Percentiles rank a stretch among this genome's conserved stretches.
phyloP scores from a whole-genome alignment of 2,888 invertebrate genomes.

The Chironomus tentans region DNA sequence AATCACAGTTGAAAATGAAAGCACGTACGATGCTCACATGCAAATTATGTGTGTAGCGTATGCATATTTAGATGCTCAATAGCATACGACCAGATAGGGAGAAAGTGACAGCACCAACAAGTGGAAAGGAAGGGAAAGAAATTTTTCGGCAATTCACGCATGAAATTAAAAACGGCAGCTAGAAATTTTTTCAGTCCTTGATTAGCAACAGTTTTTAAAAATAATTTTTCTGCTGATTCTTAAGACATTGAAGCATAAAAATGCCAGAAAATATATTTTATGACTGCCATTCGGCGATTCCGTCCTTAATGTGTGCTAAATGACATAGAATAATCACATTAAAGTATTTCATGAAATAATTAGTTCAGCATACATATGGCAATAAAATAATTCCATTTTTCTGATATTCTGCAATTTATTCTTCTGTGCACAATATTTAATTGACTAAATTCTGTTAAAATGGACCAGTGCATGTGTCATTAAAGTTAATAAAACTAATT shows the following conservation, averaged over 20 bases:
- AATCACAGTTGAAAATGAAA: constrained; percentile 12
- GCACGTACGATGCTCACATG: constrained; percentile 24
- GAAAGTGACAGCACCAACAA: background rate
- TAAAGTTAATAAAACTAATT: constrained; percentile 10
- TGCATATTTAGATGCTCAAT: no score
- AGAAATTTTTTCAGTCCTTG: background rate
- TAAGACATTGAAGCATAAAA: no score
- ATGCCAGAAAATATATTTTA: background rate
- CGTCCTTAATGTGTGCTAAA: background rate
- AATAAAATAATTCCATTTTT: background rate
- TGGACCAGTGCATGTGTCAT: background rate
- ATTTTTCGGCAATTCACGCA: constrained; percentile 20
- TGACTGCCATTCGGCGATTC: background rate
- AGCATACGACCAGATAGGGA: no score
- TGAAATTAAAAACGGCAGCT: constrained; percentile 21
- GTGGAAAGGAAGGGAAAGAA: background rate
- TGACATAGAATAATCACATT: constrained; percentile 21
- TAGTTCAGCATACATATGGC: constrained; percentile 19
- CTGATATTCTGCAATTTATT: background rate
- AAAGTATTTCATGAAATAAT: constrained; percentile 20
- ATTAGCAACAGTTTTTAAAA: no score
- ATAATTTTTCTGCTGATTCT: no score
- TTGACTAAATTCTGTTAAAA: background rate
- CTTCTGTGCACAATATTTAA: background rate
- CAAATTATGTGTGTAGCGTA: constrained; percentile 13